Conservation (phyloP, 2,888 invertebrate species). For the Cerastoderma edule region DNA sequence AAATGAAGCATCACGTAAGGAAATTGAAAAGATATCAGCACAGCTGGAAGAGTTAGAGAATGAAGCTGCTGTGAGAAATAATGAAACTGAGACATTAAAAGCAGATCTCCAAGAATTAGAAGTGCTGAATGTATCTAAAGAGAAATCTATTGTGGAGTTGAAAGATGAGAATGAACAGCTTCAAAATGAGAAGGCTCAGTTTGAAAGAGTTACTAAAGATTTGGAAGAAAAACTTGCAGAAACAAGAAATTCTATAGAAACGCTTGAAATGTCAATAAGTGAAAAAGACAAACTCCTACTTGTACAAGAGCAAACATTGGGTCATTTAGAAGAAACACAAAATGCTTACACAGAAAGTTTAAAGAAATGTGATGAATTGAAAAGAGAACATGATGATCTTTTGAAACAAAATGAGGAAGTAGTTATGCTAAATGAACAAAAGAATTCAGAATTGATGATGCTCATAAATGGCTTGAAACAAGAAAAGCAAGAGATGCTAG, state of each 20-base stretch:
- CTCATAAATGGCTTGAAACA: slow-evolving; percentile 22
- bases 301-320: slow-evolving; percentile 21
- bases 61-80: neutral
- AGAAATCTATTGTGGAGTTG: slow-evolving; percentile 9
- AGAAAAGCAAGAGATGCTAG: slow-evolving; percentile 37
- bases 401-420: slow-evolving; percentile 17
- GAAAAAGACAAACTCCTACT: slow-evolving; percentile 25
- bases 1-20: slow-evolving; percentile 6
- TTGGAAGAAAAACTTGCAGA: slow-evolving; percentile 45
- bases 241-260: slow-evolving; percentile 29
- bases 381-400: slow-evolving; percentile 16
- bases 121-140: neutral
- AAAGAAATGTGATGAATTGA: slow-evolving; percentile 5
- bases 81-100: slow-evolving; percentile 15
- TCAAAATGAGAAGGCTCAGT: slow-evolving; percentile 6
- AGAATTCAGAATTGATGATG: slow-evolving; percentile 19
- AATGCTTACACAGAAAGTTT: neutral
- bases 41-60: slow-evolving; percentile 25
- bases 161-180: slow-evolving; percentile 19
- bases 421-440: slow-evolving; percentile 20
- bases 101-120: slow-evolving; percentile 3
- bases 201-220: slow-evolving; percentile 24
- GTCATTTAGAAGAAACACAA: neutral
- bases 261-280: slow-evolving; percentile 27
- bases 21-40: slow-evolving; percentile 15